phyloP scores from a whole-genome alignment of 2,888 invertebrate genomes.

The Leucozona laternaria region DNA sequence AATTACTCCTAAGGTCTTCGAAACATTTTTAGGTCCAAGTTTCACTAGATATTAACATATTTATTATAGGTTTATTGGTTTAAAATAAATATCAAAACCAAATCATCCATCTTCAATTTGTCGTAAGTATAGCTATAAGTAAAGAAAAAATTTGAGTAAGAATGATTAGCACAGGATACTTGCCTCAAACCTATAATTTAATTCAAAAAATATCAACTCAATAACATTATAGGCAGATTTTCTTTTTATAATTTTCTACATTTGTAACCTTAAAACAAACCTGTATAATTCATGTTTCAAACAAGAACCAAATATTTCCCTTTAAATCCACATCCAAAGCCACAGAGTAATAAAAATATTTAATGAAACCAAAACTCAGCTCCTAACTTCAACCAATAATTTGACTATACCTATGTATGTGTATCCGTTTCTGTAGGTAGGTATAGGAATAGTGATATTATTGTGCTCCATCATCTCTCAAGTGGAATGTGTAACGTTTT shows the following conservation, averaged over 20 bases:
- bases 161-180: not conserved
- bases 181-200: not conserved
- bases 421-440: not conserved
- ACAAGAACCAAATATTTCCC: not conserved
- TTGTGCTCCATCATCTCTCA: constrained; percentile 44
- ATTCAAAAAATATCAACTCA: not conserved
- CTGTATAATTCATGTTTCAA: not conserved
- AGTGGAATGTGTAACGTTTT: constrained; percentile 63
- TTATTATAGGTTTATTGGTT: too few species aligned
- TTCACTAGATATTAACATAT: too few species aligned
- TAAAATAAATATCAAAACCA: not conserved
- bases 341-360: constrained; percentile 10
- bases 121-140: too few species aligned
- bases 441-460: constrained; percentile 6
- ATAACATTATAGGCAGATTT: not conserved
- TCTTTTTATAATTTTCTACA: not conserved
- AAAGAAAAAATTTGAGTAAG: not conserved
- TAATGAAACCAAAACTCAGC: constrained; percentile 39
- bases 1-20: too few species aligned
- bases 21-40: too few species aligned
- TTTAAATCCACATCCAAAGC: constrained; percentile 9
- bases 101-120: not conserved
- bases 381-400: constrained; percentile 24
- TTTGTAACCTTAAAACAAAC: constrained; percentile 5
- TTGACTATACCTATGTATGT: not conserved